Conservation (phyloP, 2,888 invertebrate species). For the Platynereis dumerilii region DNA sequence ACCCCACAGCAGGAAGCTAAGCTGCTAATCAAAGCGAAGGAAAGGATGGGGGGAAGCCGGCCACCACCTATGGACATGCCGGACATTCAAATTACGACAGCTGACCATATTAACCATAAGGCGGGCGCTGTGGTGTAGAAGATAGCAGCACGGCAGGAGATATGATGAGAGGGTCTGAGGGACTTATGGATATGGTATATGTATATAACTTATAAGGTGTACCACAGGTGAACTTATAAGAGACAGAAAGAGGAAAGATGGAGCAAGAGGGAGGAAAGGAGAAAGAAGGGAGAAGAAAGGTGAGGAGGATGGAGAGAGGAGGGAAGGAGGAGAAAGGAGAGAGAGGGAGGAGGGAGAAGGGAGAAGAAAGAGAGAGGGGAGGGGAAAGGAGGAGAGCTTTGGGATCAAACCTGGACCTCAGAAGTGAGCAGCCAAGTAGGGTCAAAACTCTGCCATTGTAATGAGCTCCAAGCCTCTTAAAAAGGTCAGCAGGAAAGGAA, state of each 20-base stretch:
- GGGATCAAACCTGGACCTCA: no score
- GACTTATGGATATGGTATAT: not conserved
- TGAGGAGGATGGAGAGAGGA: not conserved
- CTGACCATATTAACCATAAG: no score
- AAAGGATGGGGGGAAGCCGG: not conserved
- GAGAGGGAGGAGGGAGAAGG: not conserved
- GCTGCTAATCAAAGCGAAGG: not conserved
- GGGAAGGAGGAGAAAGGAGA: not conserved
- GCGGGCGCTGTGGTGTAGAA: not conserved
- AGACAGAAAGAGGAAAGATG: not conserved
- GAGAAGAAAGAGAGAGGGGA: not conserved
- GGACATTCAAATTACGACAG: no score
- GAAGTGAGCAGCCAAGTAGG: no score
- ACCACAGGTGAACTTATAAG: not conserved
- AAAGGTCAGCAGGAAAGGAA: no score
- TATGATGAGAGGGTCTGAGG: not conserved
- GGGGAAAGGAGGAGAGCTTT: not conserved
- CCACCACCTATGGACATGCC: not conserved
- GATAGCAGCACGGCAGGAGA: not conserved
- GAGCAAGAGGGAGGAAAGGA: not conserved
- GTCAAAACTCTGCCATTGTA: no score
- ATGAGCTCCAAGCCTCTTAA: no score
- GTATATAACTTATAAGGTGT: constrained; percentile 2
- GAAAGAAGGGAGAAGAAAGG: not conserved
- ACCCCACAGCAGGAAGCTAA: not conserved